Conservation (phyloP, 2,797 vertebrate genomes). For the Coregonus suidteri region DNA sequence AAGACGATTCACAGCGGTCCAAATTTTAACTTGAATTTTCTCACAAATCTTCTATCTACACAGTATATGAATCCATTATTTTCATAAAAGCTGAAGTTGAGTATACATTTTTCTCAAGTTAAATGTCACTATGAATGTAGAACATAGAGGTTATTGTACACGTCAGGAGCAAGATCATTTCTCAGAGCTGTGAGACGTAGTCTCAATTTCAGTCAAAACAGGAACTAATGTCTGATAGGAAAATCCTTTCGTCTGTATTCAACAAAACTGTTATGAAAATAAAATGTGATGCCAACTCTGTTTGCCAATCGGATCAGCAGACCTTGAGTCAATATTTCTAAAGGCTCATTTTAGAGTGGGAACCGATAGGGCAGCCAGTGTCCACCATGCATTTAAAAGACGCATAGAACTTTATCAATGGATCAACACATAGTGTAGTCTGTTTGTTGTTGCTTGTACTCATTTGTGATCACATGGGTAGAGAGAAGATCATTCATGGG, state of each 20-base stretch:
- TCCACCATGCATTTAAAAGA: neutral
- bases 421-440: neutral
- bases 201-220: neutral
- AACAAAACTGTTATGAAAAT: neutral
- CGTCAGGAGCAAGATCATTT: neutral
- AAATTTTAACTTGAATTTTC: constrained; percentile 20
- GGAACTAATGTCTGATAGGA: neutral
- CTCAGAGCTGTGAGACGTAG: neutral
- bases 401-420: no score
- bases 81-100: neutral
- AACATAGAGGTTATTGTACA: no score
- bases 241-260: neutral
- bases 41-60: constrained; percentile 22
- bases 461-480: neutral
- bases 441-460: neutral
- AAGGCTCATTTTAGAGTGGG: neutral
- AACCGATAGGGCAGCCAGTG: neutral
- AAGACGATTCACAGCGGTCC: constrained; percentile 27
- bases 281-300: neutral
- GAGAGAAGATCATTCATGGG: no score
- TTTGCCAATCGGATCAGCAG: neutral
- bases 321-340: neutral
- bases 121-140: no score
- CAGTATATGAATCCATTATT: neutral
- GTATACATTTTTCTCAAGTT: neutral